These are phyloP conservation scores for Drosophila affinis DNA, from an alignment of 2,888 invertebrate species.

Conservation along the genomic window DNA sequence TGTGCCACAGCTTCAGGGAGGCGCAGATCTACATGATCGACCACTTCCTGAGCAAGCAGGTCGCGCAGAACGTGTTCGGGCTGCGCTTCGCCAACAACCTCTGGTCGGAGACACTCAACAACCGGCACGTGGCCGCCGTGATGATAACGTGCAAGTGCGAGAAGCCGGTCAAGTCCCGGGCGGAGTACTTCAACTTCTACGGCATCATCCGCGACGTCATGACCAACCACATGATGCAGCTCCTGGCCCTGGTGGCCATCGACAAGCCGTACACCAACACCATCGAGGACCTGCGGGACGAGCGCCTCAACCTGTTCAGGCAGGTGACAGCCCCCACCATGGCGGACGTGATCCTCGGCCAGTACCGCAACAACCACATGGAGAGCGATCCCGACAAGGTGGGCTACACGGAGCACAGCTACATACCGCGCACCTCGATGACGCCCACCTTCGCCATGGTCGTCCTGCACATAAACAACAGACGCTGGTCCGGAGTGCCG, in stretches of 20 bases:
- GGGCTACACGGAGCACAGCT: constrained; percentile 62
- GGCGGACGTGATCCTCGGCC: constrained; percentile 56
- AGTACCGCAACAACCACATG: constrained; percentile 56
- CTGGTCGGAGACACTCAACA: constrained; percentile 65
- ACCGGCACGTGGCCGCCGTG: constrained; percentile 53
- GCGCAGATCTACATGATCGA: constrained; percentile 68
- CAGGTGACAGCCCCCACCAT: constrained; percentile 47
- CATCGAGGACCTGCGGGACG: constrained; percentile 59
- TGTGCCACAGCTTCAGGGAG: constrained; percentile 64
- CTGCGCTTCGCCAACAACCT: constrained; percentile 61
- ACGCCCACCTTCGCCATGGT: constrained; percentile 65
- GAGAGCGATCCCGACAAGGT: constrained; percentile 57
- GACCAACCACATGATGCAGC: constrained; percentile 67
- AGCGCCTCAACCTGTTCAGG: constrained; percentile 54
- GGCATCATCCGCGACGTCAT: constrained; percentile 68
- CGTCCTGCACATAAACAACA: constrained; percentile 52
- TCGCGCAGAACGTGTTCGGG: constrained; percentile 59
- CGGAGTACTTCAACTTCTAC: constrained; percentile 63
- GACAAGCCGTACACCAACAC: constrained; percentile 62
- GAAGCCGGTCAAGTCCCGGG: constrained; percentile 44
- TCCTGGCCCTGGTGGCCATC: constrained; percentile 57
- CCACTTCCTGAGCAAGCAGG: constrained; percentile 55
- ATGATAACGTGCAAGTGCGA: constrained; percentile 64
- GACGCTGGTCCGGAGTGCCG: constrained; percentile 64
- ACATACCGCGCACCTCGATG: constrained; percentile 62